Conservation (phyloP, 2,888 invertebrate genomes). For the Siphlonurus alternatus region DNA sequence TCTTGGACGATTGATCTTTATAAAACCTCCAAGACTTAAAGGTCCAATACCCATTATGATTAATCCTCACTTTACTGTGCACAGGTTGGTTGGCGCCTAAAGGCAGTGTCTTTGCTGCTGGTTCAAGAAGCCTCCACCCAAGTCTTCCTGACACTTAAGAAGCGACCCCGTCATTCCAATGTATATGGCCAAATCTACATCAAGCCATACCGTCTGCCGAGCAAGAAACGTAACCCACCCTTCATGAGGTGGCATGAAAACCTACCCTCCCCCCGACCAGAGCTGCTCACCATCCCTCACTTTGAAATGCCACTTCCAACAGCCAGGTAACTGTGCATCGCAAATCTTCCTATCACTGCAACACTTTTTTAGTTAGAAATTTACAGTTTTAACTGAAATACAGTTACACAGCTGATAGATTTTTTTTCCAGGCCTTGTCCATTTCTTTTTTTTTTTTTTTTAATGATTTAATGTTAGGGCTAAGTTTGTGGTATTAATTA, state of each 20-base stretch:
- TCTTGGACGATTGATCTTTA: no score
- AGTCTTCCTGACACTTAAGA: slow-evolving; percentile 67
- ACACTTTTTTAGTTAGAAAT: no score
- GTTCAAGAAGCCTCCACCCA: slow-evolving; percentile 48
- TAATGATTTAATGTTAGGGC: no score
- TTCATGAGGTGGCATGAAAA: slow-evolving; percentile 50
- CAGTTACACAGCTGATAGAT: no score
- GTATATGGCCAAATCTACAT: slow-evolving; percentile 58
- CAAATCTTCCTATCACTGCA: no score
- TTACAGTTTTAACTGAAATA: no score
- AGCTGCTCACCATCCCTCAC: slow-evolving; percentile 40
- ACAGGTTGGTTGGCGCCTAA: slow-evolving; percentile 66
- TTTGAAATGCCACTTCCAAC: slow-evolving; percentile 37
- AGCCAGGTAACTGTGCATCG: slow-evolving; percentile 24
- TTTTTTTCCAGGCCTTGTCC: no score
- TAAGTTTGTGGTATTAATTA: no score
- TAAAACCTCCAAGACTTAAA: not conserved
- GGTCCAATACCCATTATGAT: not conserved
- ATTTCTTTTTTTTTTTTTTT: no score
- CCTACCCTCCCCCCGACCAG: slow-evolving; percentile 45
- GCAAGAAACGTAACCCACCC: slow-evolving; percentile 46
- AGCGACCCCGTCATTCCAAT: slow-evolving; percentile 64
- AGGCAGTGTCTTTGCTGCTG: slow-evolving; percentile 47
- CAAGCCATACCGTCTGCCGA: slow-evolving; percentile 47
- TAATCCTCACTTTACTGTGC: not conserved